phyloP scores from a whole-genome alignment of 2,888 invertebrate genomes.

The Idaea biselata region DNA sequence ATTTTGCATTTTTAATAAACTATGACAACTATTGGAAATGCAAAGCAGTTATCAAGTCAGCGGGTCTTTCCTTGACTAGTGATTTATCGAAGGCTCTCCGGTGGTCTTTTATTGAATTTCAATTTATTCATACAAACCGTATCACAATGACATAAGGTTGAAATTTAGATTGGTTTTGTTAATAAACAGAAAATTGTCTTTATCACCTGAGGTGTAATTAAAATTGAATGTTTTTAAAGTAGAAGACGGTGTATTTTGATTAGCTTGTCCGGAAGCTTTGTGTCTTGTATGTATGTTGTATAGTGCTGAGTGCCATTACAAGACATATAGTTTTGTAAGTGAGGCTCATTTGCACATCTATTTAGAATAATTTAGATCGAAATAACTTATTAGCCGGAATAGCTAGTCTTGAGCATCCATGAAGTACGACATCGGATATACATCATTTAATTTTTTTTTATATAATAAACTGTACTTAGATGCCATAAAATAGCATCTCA shows the following conservation, averaged over 20 bases:
- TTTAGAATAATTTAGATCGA: too few relatives aligned
- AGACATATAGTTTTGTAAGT: too few relatives aligned
- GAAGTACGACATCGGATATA: too few relatives aligned
- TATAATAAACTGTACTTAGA: too few relatives aligned
- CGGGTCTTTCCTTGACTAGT: slow-evolving; percentile 37
- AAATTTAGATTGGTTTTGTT: slow-evolving; percentile 1
- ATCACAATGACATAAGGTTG: slow-evolving; percentile 9
- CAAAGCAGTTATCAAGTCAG: slow-evolving; percentile 37
- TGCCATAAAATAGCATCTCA: too few relatives aligned
- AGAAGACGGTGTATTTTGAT: background rate
- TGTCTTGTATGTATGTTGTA: background rate
- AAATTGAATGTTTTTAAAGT: background rate
- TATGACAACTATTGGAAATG: slow-evolving; percentile 28
- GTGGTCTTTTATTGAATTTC: slow-evolving; percentile 42
- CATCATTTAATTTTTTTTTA: too few relatives aligned
- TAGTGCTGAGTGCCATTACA: background rate
- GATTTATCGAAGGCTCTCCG: slow-evolving; percentile 38
- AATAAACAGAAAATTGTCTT: background rate
- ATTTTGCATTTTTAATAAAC: slow-evolving; percentile 26
- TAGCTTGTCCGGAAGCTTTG: slow-evolving; percentile 6
- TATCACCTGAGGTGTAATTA: background rate
- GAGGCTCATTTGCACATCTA: too few relatives aligned
- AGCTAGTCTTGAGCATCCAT: too few relatives aligned
- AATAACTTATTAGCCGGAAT: too few relatives aligned
- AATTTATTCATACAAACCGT: slow-evolving; percentile 36